Evolutionary conservation across 1,140 invertebrate species (phyloP).

Genomic region (Proales similis): DNA sequence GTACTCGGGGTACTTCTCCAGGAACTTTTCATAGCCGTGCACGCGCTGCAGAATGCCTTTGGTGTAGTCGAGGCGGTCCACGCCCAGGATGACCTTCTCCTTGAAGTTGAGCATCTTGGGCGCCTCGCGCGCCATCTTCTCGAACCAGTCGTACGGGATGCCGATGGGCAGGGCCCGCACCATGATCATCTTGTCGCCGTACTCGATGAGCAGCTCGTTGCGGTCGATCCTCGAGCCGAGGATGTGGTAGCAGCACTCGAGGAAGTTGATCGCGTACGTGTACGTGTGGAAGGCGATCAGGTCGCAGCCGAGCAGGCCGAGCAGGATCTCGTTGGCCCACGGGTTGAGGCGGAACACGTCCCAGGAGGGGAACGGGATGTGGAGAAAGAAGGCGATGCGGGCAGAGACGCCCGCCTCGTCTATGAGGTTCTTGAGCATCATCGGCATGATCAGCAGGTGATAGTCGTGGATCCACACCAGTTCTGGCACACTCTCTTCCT

Average conservation of each 20-base stretch:
- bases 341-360: slow-evolving; percentile 80
- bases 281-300: slow-evolving; percentile 85
- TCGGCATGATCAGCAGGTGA: slow-evolving; percentile 79
- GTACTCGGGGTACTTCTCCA: slow-evolving; percentile 77
- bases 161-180: slow-evolving; percentile 61
- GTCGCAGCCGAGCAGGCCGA: slow-evolving; percentile 69
- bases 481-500: slow-evolving; percentile 61
- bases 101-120: slow-evolving; percentile 54
- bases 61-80: slow-evolving; percentile 80
- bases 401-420: slow-evolving; percentile 69
- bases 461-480: slow-evolving; percentile 86
- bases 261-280: slow-evolving; percentile 81
- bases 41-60: slow-evolving; percentile 78
- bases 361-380: slow-evolving; percentile 85
- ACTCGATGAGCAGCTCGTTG: slow-evolving; percentile 74
- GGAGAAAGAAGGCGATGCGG: slow-evolving; percentile 79
- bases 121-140: slow-evolving; percentile 68
- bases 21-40: slow-evolving; percentile 70
- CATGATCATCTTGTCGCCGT: slow-evolving; percentile 72
- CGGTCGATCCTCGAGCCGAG: slow-evolving; percentile 77
- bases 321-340: slow-evolving; percentile 81
- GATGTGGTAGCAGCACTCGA: slow-evolving; percentile 78
- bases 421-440: slow-evolving; percentile 71
- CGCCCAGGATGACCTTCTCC: slow-evolving; percentile 70
- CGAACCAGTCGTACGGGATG: slow-evolving; percentile 77